Evolutionary conservation across 2,113 vertebrate genomes (phyloP).

Genomic region (Podocnemis expansa): DNA sequence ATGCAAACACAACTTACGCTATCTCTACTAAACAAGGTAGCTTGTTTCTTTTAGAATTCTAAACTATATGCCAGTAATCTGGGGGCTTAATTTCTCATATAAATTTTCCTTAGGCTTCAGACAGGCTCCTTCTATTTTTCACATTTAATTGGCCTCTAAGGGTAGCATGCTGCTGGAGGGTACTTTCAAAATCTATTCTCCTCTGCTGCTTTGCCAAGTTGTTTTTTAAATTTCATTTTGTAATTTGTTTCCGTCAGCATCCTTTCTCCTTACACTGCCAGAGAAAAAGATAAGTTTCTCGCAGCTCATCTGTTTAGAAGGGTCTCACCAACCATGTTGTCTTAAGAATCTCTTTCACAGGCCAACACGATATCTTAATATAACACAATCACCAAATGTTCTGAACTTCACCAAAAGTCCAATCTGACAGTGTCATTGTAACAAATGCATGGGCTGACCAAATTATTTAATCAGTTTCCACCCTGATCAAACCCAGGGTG

Average conservation of each 20-base stretch:
- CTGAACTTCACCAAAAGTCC: neutral
- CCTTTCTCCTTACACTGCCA: neutral
- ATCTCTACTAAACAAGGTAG: constrained; percentile 44
- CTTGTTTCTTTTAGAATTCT: constrained; percentile 32
- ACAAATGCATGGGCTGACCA: neutral
- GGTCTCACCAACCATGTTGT: neutral
- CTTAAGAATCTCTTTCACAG: neutral
- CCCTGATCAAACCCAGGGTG: neutral
- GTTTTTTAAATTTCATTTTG: constrained; percentile 46
- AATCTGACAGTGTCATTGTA: neutral
- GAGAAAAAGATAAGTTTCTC: constrained; percentile 25
- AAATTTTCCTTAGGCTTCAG: constrained; percentile 61
- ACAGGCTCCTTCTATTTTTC: constrained; percentile 57
- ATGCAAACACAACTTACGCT: constrained; percentile 47
- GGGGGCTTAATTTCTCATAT: constrained; percentile 45
- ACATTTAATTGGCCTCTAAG: constrained; percentile 69
- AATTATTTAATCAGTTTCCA: constrained; percentile 7
- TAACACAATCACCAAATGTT: neutral
- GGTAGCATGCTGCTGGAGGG: constrained; percentile 56
- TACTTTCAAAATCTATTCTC: constrained; percentile 50
- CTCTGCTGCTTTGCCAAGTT: constrained; percentile 65
- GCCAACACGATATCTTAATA: neutral
- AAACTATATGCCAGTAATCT: constrained; percentile 34
- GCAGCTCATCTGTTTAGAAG: neutral
- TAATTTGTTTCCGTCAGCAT: constrained; percentile 43